Evolutionary conservation across 1,140 invertebrate genomes (phyloP).

Genomic region (Marisa cornuarietis): DNA sequence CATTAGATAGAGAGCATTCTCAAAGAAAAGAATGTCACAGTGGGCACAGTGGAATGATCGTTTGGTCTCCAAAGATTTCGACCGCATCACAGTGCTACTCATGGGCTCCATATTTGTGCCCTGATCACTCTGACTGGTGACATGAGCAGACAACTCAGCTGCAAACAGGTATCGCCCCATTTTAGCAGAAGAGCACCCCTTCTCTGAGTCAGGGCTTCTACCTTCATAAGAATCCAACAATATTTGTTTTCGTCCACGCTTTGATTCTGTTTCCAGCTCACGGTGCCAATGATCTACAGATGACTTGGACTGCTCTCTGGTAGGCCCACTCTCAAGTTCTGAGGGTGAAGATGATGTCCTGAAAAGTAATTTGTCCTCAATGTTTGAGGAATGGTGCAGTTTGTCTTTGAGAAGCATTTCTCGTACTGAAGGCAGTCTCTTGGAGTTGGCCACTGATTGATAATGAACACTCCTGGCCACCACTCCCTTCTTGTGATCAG

Average conservation of each 20-base stretch:
- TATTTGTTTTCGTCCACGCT: neutral
- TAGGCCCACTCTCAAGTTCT: too few species aligned
- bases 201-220: neutral
- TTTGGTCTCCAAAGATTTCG: conserved; percentile 21
- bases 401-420: conserved; percentile 1
- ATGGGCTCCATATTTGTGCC: conserved; percentile 16
- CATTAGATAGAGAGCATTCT: conserved; percentile 46
- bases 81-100: neutral
- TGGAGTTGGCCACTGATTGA: neutral
- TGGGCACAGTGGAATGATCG: conserved; percentile 34
- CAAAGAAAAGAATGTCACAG: conserved; percentile 46
- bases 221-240: conserved; percentile 4
- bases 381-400: neutral
- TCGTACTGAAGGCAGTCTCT: neutral
- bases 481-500: too few species aligned
- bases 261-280: neutral
- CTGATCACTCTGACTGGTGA: conserved; percentile 13
- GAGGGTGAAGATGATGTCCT: too few species aligned
- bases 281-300: too few species aligned
- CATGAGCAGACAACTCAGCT: neutral
- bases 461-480: too few species aligned
- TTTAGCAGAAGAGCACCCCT: neutral
- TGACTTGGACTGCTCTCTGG: too few species aligned
- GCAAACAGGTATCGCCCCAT: neutral
- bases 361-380: too few species aligned